These are phyloP conservation scores for Microctonus brassicae DNA, from an alignment of 2,888 invertebrate species.

Conservation along the genomic window DNA sequence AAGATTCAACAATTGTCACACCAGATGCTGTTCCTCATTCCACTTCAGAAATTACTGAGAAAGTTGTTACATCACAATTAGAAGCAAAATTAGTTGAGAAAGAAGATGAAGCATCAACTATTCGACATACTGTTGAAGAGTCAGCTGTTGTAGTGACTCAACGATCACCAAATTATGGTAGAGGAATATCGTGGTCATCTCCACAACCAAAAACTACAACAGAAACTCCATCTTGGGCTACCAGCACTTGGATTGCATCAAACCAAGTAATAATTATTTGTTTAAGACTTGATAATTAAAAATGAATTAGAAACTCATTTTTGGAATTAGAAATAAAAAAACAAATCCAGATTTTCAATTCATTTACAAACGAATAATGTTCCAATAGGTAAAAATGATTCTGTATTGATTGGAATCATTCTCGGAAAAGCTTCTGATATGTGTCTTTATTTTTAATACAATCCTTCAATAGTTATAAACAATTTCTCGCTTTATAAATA, in stretches of 20 bases:
- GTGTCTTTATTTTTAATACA: no score
- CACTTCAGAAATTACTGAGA: neutral
- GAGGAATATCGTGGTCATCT: conserved; percentile 71
- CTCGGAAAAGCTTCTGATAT: no score
- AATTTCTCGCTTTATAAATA: no score
- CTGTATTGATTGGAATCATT: no score
- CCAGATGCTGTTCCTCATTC: neutral
- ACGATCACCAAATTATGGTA: conserved; percentile 71
- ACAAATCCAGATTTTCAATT: no score
- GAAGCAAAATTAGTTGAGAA: conserved; percentile 21
- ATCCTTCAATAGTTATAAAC: no score
- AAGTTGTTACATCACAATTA: neutral
- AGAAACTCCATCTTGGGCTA: conserved; percentile 62
- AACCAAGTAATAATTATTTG: neutral
- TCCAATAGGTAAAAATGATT: no score
- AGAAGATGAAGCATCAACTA: conserved; percentile 5
- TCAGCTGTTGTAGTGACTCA: conserved; percentile 54
- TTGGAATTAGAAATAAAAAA: no score
- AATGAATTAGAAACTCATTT: no score
- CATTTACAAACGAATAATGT: no score
- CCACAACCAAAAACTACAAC: conserved; percentile 48
- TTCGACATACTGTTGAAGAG: conserved; percentile 25
- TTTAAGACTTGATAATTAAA: no score
- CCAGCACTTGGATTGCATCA: conserved; percentile 57
- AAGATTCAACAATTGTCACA: conserved; percentile 22